Percentiles rank a stretch among this genome's conserved stretches.
These are phyloP conservation scores for Pterobdella sp. DNA, from an alignment of 2,888 invertebrate genomes.

Conservation along the genomic window DNA sequence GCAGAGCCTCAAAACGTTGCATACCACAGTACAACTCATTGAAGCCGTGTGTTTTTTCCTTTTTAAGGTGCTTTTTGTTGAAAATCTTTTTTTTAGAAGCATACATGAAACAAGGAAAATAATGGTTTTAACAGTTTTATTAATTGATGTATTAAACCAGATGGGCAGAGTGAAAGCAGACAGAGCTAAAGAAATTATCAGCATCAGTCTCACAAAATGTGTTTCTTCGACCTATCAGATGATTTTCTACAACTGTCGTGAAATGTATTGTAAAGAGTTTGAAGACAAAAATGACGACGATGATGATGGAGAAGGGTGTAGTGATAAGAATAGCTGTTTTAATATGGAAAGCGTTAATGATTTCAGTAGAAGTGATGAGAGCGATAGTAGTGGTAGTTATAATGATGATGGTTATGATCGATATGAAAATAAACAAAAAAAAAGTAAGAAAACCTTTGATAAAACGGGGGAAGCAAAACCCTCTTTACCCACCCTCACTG, in stretches of 20 bases:
- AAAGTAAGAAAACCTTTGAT: background rate
- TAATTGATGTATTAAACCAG: background rate
- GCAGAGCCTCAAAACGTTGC: background rate
- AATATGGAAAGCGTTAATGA: background rate
- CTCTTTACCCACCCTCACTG: background rate
- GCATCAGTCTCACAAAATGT: constrained; percentile 98
- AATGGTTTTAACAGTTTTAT: no score
- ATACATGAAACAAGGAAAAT: no score
- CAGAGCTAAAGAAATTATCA: constrained; percentile 92
- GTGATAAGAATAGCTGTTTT: no score
- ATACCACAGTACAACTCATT: background rate
- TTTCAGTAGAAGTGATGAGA: background rate
- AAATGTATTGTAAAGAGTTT: constrained; percentile 67
- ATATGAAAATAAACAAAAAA: background rate
- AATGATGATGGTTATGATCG: background rate
- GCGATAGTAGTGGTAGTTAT: background rate
- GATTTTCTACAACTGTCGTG: constrained; percentile 96
- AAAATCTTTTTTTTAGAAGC: no score
- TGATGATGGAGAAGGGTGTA: constrained; percentile 51
- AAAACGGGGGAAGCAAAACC: background rate
- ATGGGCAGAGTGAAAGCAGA: constrained; percentile 58
- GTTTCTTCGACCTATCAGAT: constrained; percentile 97
- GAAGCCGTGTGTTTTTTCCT: background rate
- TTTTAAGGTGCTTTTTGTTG: no score
- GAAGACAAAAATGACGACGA: constrained; percentile 63